phyloP scores from a whole-genome alignment of 2,113 vertebrate species.

The Sclerurus mexicanus region DNA sequence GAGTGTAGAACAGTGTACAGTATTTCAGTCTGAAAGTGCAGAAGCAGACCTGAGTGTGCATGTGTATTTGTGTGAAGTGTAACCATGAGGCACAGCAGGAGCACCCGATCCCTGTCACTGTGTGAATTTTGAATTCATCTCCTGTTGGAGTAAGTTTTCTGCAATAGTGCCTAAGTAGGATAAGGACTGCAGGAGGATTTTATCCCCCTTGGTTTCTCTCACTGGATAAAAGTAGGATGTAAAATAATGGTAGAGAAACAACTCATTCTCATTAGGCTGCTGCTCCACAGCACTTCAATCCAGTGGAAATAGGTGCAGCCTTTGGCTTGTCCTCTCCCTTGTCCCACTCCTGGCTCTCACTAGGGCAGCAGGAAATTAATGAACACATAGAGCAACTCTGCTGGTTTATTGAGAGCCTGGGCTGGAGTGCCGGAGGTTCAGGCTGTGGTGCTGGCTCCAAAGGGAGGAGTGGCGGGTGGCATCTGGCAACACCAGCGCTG shows the following conservation, averaged over 20 bases:
- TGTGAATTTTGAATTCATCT: not conserved
- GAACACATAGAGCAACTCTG: not conserved
- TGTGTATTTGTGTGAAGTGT: rapidly evolving
- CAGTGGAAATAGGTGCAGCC: not conserved
- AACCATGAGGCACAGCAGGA: not conserved
- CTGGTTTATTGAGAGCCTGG: not conserved
- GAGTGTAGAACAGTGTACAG: rapidly evolving
- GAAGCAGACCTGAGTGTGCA: not conserved
- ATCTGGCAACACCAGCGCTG: not conserved
- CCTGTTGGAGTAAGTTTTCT: not conserved
- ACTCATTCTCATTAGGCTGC: not conserved
- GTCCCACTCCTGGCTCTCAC: not conserved
- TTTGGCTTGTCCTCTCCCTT: not conserved
- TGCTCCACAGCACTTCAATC: not conserved
- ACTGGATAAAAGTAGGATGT: not conserved
- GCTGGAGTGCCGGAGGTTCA: not conserved
- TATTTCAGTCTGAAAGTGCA: rapidly evolving
- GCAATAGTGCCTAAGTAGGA: not conserved
- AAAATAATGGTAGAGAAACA: not conserved
- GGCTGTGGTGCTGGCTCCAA: not conserved
- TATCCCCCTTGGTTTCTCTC: not conserved
- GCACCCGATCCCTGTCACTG: not conserved
- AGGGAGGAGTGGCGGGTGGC: not conserved
- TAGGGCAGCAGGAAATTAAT: not conserved
- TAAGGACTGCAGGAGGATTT: not conserved